These are phyloP conservation scores for Norana najaformis DNA, from an alignment of 2,888 invertebrate species.

Conservation along the genomic window DNA sequence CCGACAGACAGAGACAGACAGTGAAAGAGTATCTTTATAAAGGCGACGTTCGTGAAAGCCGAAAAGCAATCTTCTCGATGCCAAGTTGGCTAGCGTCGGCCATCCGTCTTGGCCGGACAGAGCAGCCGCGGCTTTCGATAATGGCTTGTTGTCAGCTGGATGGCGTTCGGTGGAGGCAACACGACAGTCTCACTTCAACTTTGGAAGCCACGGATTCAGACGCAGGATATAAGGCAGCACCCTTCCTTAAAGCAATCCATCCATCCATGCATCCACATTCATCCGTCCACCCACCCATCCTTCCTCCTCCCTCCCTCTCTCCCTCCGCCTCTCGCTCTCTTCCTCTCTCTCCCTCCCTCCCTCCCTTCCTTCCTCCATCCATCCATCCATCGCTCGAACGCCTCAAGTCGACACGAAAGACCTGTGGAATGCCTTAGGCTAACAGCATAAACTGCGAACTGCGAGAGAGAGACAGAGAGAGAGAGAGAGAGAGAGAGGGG, in stretches of 20 bases:
- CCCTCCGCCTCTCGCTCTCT: no score
- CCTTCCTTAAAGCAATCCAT: no score
- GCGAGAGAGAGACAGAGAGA: no score
- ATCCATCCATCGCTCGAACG: not conserved
- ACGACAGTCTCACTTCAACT: constrained; percentile 1
- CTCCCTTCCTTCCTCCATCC: no score
- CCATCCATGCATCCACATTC: no score
- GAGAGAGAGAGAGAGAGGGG: no score
- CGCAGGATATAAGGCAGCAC: no score
- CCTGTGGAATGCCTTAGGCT: not conserved
- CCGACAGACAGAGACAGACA: not conserved
- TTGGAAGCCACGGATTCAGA: no score
- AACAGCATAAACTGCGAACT: not conserved
- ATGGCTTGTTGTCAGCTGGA: not conserved
- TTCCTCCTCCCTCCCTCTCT: no score
- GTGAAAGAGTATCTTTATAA: constrained; percentile 4
- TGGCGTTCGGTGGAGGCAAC: not conserved
- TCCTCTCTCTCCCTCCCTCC: no score
- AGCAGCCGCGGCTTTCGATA: not conserved
- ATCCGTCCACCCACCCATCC: no score
- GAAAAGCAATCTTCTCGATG: not conserved
- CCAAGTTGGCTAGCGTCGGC: not conserved
- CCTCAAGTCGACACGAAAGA: not conserved
- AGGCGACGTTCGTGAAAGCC: not conserved
- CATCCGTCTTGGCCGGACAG: not conserved